Evolutionary conservation across 2,888 invertebrate genomes (phyloP).

Genomic region (Xanthorhoe designata): DNA sequence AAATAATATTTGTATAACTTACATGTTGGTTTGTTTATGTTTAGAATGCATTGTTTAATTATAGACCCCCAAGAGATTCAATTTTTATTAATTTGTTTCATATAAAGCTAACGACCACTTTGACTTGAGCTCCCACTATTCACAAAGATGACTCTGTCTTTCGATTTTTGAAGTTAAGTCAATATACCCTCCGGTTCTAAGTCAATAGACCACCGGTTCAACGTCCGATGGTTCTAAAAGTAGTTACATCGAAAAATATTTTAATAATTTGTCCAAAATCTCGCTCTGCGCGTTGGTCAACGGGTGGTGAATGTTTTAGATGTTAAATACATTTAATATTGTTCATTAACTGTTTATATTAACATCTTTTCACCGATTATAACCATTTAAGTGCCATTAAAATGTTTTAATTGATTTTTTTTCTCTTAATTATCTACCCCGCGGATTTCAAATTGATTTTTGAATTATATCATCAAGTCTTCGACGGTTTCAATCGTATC

Average conservation of each 20-base stretch:
- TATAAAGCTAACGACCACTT: constrained; percentile 13
- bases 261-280: constrained; percentile 68
- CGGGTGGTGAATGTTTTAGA: constrained; percentile 47
- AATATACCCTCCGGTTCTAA: neutral
- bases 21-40: constrained; percentile 20
- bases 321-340: constrained; percentile 38
- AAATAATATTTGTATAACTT: neutral
- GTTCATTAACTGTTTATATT: constrained; percentile 37
- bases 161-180: neutral
- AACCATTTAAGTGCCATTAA: constrained; percentile 42
- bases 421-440: constrained; percentile 39
- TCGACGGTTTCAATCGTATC: constrained; percentile 8
- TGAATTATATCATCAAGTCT: constrained; percentile 30
- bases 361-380: constrained; percentile 40
- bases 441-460: constrained; percentile 34
- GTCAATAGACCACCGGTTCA: constrained; percentile 31
- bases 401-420: constrained; percentile 41
- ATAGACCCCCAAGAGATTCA: constrained; percentile 61
- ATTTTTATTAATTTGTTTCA: constrained; percentile 62
- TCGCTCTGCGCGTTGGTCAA: constrained; percentile 55
- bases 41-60: constrained; percentile 69
- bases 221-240: constrained; percentile 43
- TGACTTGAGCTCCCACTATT: constrained; percentile 1
- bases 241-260: constrained; percentile 41
- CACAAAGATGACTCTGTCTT: neutral